Percentiles rank a stretch among this genome's conserved stretches.
phyloP scores from a whole-genome alignment of 2,888 invertebrate species.

The Macrophya alboannulata region DNA sequence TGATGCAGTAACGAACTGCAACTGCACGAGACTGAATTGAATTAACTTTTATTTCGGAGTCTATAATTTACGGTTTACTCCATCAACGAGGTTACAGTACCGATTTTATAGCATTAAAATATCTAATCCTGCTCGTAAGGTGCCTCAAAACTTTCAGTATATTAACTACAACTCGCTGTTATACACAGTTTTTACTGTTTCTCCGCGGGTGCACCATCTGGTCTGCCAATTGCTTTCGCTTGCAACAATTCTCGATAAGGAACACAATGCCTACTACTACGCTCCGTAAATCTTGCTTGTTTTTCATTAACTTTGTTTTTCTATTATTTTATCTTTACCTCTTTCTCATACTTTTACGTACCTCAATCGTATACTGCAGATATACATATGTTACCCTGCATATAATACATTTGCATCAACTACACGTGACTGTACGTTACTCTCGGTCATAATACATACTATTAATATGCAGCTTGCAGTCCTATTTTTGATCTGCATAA shows the following conservation, averaged over 20 bases:
- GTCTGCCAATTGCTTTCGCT: conserved; percentile 55
- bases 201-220: conserved; percentile 50
- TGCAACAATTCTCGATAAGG: conserved; percentile 55
- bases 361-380: not conserved
- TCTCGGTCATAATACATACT: not conserved
- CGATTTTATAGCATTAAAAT: not conserved
- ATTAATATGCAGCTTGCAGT: not conserved
- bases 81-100: not conserved
- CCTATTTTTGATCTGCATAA: not conserved
- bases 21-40: not conserved
- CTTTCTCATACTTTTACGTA: not conserved
- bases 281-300: conserved; percentile 49
- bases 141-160: conserved; percentile 2
- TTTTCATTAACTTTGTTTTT: conserved; percentile 19
- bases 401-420: not conserved
- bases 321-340: conserved; percentile 9
- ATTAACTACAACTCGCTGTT: not conserved
- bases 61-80: conserved; percentile 21
- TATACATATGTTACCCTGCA: not conserved
- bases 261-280: conserved; percentile 54
- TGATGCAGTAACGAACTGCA: not conserved
- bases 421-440: not conserved
- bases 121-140: not conserved
- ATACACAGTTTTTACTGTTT: not conserved
- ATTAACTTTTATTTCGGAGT: not conserved